phyloP scores from a whole-genome alignment of 2,888 invertebrate species.

The Ryuthela nishihirai region DNA sequence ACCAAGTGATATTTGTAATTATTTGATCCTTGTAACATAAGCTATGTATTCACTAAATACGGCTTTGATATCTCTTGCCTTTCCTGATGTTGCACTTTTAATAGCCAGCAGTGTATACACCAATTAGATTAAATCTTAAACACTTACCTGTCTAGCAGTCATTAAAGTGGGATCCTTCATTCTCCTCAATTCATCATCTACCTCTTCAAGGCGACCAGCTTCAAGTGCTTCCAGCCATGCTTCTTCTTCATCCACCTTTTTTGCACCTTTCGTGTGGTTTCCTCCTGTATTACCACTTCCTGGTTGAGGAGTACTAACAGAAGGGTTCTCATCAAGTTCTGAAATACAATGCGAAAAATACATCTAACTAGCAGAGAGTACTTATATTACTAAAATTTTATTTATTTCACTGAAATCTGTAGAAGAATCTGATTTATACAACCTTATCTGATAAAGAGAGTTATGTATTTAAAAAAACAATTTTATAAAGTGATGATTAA shows the following conservation, averaged over 20 bases:
- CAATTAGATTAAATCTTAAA: too few relatives aligned
- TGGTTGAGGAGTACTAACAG: constrained; percentile 2
- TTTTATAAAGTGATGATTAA: too few relatives aligned
- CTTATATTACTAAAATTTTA: too few relatives aligned
- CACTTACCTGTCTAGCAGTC: constrained; percentile 84
- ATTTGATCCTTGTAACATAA: too few relatives aligned
- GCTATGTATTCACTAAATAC: too few relatives aligned
- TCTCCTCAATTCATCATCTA: constrained; percentile 86
- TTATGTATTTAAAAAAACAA: neutral
- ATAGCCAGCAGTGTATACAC: too few relatives aligned
- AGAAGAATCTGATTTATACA: neutral
- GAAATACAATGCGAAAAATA: too few relatives aligned
- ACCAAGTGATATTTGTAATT: too few relatives aligned
- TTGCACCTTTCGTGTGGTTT: constrained; percentile 16
- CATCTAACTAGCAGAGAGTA: too few relatives aligned
- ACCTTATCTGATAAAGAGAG: neutral
- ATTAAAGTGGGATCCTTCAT: constrained; percentile 91
- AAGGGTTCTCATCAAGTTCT: constrained; percentile 25
- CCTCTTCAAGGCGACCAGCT: constrained; percentile 88
- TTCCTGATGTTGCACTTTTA: too few relatives aligned
- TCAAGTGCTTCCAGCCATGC: constrained; percentile 93
- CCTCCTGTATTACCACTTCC: constrained; percentile 15
- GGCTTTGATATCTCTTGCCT: too few relatives aligned
- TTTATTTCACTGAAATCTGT: neutral
- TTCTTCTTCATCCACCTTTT: constrained; percentile 82